Conservation (phyloP, 2,888 invertebrate genomes). For the Macaria notata region DNA sequence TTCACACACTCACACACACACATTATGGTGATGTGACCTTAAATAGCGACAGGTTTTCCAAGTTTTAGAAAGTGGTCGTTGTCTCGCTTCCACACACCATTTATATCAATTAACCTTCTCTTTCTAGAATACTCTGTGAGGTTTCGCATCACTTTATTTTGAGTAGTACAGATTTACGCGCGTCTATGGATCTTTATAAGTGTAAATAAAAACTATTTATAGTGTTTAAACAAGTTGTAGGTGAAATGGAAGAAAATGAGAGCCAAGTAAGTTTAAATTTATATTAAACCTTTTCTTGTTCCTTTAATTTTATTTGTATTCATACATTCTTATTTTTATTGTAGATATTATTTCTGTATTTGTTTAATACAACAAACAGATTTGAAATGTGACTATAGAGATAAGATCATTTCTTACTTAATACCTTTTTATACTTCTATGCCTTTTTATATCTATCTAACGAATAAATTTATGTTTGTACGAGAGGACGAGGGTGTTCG, state of each 20-base stretch:
- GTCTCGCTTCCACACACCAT: conserved; percentile 45
- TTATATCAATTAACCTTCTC: conserved; percentile 36
- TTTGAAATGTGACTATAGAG: no score
- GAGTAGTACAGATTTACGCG: conserved; percentile 42
- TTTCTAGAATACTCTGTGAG: conserved; percentile 36
- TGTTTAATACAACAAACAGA: no score
- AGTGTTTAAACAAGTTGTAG: conserved; percentile 3
- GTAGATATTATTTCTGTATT: no score
- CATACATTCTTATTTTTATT: no score
- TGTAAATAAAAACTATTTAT: conserved; percentile 26
- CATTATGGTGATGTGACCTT: conserved; percentile 70
- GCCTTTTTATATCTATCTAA: no score
- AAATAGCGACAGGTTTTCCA: conserved; percentile 55
- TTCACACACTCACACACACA: conserved; percentile 7
- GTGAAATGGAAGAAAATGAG: conserved; percentile 35
- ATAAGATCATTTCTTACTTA: no score
- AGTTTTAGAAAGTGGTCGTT: conserved; percentile 69
- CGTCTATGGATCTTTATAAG: conserved; percentile 34
- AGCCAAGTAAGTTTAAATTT: conserved; percentile 17
- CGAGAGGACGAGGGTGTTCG: no score
- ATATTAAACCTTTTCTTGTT: no score
- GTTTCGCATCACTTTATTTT: conserved; percentile 44
- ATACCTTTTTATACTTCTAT: no score
- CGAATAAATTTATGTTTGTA: no score
- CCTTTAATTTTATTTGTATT: no score